Conservation (phyloP, 2,113 vertebrate genomes). For the Ardeotis arabs region DNA sequence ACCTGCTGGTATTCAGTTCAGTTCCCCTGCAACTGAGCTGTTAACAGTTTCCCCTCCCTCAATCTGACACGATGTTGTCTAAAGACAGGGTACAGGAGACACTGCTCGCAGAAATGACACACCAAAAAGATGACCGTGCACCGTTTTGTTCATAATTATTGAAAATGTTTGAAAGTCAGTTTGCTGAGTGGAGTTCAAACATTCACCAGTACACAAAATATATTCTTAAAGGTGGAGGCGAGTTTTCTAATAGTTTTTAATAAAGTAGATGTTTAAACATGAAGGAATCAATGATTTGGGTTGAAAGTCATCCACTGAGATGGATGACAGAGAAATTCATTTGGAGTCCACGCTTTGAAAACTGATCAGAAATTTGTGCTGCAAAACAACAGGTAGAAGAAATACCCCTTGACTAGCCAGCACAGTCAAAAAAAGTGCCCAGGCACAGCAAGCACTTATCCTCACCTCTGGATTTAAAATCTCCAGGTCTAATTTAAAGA, state of each 20-base stretch:
- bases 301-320: background rate
- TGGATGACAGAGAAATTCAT: background rate
- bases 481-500: background rate
- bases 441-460: background rate
- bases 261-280: background rate
- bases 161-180: background rate
- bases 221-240: background rate
- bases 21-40: conserved; percentile 31
- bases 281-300: background rate
- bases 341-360: background rate
- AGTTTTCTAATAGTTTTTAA: background rate
- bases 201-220: background rate
- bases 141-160: background rate
- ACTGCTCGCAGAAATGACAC: background rate
- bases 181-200: background rate
- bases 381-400: background rate
- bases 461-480: background rate
- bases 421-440: background rate
- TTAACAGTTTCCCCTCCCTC: background rate
- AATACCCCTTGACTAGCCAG: background rate
- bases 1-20: conserved; percentile 43
- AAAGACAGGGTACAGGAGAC: background rate
- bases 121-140: background rate
- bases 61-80: background rate
- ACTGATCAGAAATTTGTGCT: background rate